phyloP scores from a whole-genome alignment of 1,140 invertebrate species.

The Meloidogyne exigua region DNA sequence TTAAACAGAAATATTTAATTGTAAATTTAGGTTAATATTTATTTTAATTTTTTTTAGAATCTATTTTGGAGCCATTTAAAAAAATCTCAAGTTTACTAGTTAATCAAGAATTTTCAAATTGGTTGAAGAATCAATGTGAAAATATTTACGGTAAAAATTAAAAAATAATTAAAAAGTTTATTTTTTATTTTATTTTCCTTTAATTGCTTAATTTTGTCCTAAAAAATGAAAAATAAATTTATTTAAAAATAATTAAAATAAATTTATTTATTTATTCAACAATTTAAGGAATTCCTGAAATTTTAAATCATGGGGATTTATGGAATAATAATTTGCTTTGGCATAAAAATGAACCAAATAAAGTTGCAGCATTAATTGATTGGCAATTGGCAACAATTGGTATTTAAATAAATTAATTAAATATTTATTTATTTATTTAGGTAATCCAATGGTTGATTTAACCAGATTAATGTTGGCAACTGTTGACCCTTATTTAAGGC shows the following conservation, averaged over 20 bases:
- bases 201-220: no score
- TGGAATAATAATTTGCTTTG: conserved; percentile 25
- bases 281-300: conserved; percentile 5
- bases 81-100: background rate
- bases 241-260: no score
- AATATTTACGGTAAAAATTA: background rate
- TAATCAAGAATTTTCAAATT: conserved; percentile 8
- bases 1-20: no score
- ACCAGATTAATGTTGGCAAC: conserved; percentile 3
- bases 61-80: conserved; percentile 2
- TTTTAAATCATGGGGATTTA: conserved; percentile 11
- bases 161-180: no score
- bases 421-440: background rate
- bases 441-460: conserved; percentile 21
- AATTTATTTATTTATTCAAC: no score
- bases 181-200: no score
- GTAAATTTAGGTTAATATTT: no score
- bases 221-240: no score
- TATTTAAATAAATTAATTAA: background rate
- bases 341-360: conserved; percentile 2
- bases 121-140: background rate
- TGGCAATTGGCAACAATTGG: background rate
- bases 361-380: conserved; percentile 13
- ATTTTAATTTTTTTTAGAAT: background rate
- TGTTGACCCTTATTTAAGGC: background rate